Conservation (phyloP, 2,797 vertebrate species). For the Xenentodon cancila region DNA sequence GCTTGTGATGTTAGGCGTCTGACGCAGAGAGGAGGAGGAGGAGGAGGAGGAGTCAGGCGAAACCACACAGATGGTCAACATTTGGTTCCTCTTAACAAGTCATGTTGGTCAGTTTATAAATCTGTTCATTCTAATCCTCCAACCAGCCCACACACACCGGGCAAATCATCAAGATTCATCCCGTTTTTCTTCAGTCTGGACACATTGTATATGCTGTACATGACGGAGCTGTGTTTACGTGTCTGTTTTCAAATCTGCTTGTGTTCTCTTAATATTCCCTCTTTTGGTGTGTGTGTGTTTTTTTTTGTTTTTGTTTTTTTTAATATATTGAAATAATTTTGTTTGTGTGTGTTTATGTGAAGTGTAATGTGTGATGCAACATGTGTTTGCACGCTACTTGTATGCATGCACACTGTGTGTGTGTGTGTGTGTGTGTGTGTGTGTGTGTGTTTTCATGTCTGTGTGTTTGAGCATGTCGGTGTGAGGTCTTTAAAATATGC, state of each 20-base stretch:
- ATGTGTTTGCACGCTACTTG: slow-evolving; percentile 6
- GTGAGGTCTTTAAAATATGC: slow-evolving; percentile 63
- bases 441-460: slow-evolving; percentile 27
- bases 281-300: slow-evolving; percentile 3
- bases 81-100: slow-evolving; percentile 57
- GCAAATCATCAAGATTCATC: slow-evolving; percentile 36
- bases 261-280: slow-evolving; percentile 11
- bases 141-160: slow-evolving; percentile 52
- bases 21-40: slow-evolving; percentile 8
- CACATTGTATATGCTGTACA: slow-evolving; percentile 27
- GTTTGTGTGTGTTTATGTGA: slow-evolving; percentile 16
- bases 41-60: slow-evolving; percentile 11
- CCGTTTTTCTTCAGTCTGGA: slow-evolving; percentile 29
- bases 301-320: slow-evolving; percentile 5
- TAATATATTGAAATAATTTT: neutral
- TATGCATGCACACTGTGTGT: slow-evolving; percentile 9
- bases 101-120: slow-evolving; percentile 61
- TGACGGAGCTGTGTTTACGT: neutral
- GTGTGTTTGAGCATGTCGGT: slow-evolving; percentile 25
- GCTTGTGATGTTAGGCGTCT: slow-evolving; percentile 8
- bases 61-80: slow-evolving; percentile 56
- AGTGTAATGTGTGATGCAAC: slow-evolving; percentile 10
- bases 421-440: slow-evolving; percentile 24
- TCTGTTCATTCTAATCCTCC: slow-evolving; percentile 59
- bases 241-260: slow-evolving; percentile 19